Conservation (phyloP, 1,140 invertebrate species). For the Wiebesia pumilae region DNA sequence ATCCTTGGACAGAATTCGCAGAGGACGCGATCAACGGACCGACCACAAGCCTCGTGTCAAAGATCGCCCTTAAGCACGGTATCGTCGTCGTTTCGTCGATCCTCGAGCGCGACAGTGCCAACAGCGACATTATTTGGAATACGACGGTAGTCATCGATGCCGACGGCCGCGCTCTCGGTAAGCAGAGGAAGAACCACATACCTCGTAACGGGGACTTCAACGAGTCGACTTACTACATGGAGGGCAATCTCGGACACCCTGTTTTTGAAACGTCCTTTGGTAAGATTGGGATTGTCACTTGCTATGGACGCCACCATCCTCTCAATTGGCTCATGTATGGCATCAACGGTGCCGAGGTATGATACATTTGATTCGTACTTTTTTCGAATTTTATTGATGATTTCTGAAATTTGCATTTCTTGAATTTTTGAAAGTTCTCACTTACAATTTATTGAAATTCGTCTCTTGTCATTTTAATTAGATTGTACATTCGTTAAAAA, state of each 20-base stretch:
- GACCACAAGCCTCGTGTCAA: conserved; percentile 86
- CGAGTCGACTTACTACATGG: conserved; percentile 98
- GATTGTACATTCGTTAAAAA: too few relatives aligned
- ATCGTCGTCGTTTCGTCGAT: conserved; percentile 98
- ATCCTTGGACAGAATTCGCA: conserved; percentile 98
- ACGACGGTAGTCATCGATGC: conserved; percentile 96
- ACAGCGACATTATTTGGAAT: conserved; percentile 96
- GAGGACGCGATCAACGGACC: conserved; percentile 92
- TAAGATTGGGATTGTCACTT: conserved; percentile 96
- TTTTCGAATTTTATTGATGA: too few relatives aligned
- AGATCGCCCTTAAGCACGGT: conserved; percentile 89
- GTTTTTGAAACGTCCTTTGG: conserved; percentile 93
- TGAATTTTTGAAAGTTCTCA: too few relatives aligned
- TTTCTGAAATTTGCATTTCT: too few relatives aligned
- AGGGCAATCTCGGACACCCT: conserved; percentile 95
- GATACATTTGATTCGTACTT: neutral
- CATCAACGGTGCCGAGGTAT: conserved; percentile 92
- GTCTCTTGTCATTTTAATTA: too few relatives aligned
- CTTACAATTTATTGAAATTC: too few relatives aligned
- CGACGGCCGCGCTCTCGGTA: conserved; percentile 91
- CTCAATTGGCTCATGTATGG: conserved; percentile 98
- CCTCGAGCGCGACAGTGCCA: conserved; percentile 90
- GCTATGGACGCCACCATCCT: conserved; percentile 98
- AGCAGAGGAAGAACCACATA: conserved; percentile 98
- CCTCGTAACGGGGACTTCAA: conserved; percentile 98